Conservation (phyloP, 2,797 vertebrate genomes). For the Alauda arvensis region DNA sequence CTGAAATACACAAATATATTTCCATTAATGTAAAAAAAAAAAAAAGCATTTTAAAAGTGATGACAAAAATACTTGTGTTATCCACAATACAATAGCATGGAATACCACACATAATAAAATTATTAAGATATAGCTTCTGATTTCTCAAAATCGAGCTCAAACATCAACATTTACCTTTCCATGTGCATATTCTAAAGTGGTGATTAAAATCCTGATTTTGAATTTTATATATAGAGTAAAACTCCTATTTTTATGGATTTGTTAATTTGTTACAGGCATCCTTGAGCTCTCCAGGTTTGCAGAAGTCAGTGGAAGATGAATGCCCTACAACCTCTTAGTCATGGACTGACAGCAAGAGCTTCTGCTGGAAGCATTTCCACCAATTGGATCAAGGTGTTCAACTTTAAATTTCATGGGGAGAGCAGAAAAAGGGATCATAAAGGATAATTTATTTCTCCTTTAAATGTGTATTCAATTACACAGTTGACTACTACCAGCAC, state of each 20-base stretch:
- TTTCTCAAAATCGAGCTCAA: background rate
- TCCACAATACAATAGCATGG: fast-evolving
- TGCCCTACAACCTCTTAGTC: background rate
- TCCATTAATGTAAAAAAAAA: background rate
- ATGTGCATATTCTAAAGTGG: background rate
- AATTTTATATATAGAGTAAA: background rate
- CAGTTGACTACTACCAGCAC: background rate
- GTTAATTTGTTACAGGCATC: background rate
- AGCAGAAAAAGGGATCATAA: background rate
- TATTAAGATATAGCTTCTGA: background rate
- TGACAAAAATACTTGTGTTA: background rate
- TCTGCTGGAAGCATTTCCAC: background rate
- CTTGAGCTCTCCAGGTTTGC: background rate
- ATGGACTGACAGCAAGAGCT: background rate
- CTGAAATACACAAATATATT: background rate
- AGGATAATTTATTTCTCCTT: background rate
- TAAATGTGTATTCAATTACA: background rate
- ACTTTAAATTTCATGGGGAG: background rate
- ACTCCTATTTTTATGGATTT: background rate
- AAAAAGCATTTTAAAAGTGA: background rate
- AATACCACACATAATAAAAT: background rate
- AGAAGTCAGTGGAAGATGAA: background rate
- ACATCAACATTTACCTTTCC: background rate
- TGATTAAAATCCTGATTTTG: background rate
- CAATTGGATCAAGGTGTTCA: background rate